Base-by-base conservation (phyloP, 1,140 invertebrate species). In the Callitettix versicolor region DNA sequence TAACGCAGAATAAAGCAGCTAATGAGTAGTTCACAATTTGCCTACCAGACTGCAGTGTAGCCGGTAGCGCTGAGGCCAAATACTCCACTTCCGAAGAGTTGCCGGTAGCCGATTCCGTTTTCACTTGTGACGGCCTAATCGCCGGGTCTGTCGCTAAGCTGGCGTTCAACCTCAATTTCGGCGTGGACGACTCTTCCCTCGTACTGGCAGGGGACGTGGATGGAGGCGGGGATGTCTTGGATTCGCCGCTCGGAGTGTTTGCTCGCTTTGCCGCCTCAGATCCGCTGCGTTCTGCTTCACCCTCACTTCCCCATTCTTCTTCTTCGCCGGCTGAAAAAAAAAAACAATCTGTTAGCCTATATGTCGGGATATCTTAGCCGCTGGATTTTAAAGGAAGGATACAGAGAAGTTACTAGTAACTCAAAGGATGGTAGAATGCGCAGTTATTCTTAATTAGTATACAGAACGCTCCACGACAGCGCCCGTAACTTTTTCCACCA, bases 141-240 rank as follows among this genome's bases (percentile, higher is more conserved):
- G 86, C 86, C 1, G 86, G 86, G 70, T 89, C 86, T 18, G 85
- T 88, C 55, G 86, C 86, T 51, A 89, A 76, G 68, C 78, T 81
- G 55, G 84, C 69, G 69, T 88, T 88, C 42, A 89, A 74, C 58
- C 86, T 77, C 59, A 89, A 72, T 63, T 81, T 78, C 56, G 69
- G 71, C 66, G 70, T 70, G 70, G 71, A 69, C 67, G 66, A 67
- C 67, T 62, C 68, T 64, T 30, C 26, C 26, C 26, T 30, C 3
- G 34, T 14, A 41, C 26, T 26, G 11, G 48, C 20, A 0, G 47
- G 53, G 12, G 48, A 52, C 51, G 15, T 44, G 57, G 61, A 67
- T 69, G 68, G 73, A 70, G 71, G 69, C 67, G 64, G 59, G 55
- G 57, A 21, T 18, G 55, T 42, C 51, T 41, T 58, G 62, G 62